Evolutionary conservation across 1,140 invertebrate species (phyloP).

Genomic region (Drosophila sechellia): DNA sequence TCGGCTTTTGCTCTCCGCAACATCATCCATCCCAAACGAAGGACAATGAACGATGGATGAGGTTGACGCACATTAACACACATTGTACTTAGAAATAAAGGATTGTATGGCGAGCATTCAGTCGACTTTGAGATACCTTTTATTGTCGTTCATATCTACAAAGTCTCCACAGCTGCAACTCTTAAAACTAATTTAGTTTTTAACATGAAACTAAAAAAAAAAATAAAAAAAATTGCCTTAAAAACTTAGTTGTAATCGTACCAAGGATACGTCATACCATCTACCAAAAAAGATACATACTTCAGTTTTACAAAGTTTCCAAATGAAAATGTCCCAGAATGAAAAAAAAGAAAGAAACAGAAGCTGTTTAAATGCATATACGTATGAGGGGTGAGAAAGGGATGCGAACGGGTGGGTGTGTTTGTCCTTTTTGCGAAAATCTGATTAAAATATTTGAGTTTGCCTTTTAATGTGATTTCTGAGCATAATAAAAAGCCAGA

Average conservation of each 20-base stretch:
- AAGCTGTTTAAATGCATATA: conserved; percentile 29
- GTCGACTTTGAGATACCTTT: conserved; percentile 8
- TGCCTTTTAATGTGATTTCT: conserved; percentile 84
- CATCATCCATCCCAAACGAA: conserved; percentile 6
- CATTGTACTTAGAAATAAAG: conserved; percentile 58
- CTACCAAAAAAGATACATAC: background rate
- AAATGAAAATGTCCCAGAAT: conserved; percentile 21
- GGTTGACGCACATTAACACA: conserved; percentile 80
- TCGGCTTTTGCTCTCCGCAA: conserved; percentile 38
- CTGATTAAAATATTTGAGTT: conserved; percentile 84
- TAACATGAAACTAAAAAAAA: background rate
- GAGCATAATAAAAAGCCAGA: conserved; percentile 81
- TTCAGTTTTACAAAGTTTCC: background rate
- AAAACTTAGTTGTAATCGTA: no score
- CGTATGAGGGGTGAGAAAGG: background rate
- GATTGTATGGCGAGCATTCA: background rate
- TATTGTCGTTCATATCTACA: no score
- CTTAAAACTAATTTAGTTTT: no score
- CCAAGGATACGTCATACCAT: no score
- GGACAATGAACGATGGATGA: conserved; percentile 14
- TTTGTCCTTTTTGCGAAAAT: conserved; percentile 79
- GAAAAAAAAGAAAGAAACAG: background rate
- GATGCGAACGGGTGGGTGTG: conserved; percentile 44
- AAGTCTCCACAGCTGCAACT: no score
- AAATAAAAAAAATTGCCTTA: no score